Evolutionary conservation across 1,140 invertebrate species (phyloP).

Genomic region (Neoseiulus cucumeris): DNA sequence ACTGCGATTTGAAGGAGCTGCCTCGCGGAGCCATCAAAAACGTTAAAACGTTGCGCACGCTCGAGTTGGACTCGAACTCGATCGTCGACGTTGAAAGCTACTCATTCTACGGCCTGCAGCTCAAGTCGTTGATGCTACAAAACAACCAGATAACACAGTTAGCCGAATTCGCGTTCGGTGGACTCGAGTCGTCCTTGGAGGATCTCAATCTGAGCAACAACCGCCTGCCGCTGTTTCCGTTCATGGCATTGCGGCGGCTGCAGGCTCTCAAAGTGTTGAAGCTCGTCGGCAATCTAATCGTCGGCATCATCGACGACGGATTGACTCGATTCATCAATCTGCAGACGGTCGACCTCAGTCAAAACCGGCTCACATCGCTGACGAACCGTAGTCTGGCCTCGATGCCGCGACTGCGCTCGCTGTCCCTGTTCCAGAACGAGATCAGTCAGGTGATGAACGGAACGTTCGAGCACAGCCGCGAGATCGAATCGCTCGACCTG

Average conservation of each 20-base stretch:
- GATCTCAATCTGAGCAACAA: slow-evolving; percentile 70
- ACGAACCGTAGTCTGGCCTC: slow-evolving; percentile 50
- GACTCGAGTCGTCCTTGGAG: slow-evolving; percentile 50
- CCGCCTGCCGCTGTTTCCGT: slow-evolving; percentile 54
- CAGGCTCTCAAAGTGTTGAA: slow-evolving; percentile 46
- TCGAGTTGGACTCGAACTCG: slow-evolving; percentile 66
- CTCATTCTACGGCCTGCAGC: slow-evolving; percentile 56
- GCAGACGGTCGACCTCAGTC: slow-evolving; percentile 57
- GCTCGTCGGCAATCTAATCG: slow-evolving; percentile 62
- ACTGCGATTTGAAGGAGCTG: slow-evolving; percentile 51
- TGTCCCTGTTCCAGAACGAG: slow-evolving; percentile 61
- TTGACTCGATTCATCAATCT: slow-evolving; percentile 47
- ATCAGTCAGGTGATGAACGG: slow-evolving; percentile 49
- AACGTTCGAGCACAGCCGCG: slow-evolving; percentile 45
- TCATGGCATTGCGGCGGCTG: slow-evolving; percentile 49
- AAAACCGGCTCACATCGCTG: slow-evolving; percentile 56
- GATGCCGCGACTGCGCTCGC: slow-evolving; percentile 50
- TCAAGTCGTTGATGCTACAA: slow-evolving; percentile 62
- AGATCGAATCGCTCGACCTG: slow-evolving; percentile 60
- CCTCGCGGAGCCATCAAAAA: slow-evolving; percentile 56
- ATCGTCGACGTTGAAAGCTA: slow-evolving; percentile 61
- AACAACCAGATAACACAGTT: slow-evolving; percentile 47
- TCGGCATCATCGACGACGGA: slow-evolving; percentile 43
- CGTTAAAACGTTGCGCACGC: slow-evolving; percentile 43
- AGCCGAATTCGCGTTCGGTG: slow-evolving; percentile 56